Conservation (phyloP, 1,140 invertebrate genomes). For the Aplysia californica region DNA sequence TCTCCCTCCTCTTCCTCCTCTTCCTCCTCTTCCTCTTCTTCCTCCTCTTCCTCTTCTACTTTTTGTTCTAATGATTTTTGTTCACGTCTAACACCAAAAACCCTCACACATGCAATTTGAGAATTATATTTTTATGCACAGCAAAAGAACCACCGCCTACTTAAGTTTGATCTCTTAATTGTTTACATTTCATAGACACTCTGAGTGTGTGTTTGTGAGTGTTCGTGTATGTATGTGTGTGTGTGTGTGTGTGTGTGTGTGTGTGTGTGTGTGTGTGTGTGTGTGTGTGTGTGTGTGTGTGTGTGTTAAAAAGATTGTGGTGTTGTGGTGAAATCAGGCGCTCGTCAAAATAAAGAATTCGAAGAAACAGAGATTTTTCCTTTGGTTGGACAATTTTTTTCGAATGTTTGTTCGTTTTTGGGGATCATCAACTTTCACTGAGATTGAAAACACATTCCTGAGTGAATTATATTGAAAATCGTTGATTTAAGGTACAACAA, state of each 20-base stretch:
- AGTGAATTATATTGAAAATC: too few species aligned
- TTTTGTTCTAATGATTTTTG: neutral
- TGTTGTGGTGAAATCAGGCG: neutral
- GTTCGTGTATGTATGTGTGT: neutral
- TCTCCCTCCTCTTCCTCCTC: neutral
- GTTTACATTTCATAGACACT: neutral
- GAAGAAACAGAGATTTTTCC: neutral
- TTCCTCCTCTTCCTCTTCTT: neutral
- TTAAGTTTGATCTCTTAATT: neutral
- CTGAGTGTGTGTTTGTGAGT: neutral
- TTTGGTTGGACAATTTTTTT: neutral
- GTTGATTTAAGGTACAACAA: too few species aligned
- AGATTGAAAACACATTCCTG: too few species aligned
- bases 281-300: conserved; percentile 25
- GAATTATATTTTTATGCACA: neutral
- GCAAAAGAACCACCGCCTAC: neutral
- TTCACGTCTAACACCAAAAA: neutral
- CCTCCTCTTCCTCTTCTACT: neutral
- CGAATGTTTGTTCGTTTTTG: neutral
- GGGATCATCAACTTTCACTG: neutral
- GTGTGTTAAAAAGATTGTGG: neutral
- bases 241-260: conserved; percentile 23
- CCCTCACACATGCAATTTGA: too few species aligned
- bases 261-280: conserved; percentile 11
- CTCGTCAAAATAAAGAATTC: neutral